Base-by-base conservation (phyloP, 2,113 vertebrate genomes). In the Erpornis zantholeuca region DNA sequence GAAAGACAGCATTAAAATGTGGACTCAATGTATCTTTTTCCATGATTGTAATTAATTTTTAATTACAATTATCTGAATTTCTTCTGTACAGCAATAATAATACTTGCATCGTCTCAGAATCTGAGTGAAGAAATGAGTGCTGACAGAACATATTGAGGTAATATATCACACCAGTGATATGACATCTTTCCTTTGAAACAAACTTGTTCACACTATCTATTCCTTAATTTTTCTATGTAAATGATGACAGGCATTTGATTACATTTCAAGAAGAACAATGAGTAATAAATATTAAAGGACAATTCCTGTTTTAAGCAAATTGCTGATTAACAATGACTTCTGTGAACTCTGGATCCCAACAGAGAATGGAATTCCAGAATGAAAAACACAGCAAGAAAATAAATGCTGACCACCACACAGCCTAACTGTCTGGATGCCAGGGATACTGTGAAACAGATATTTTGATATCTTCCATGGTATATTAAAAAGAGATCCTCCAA, bases 341-440 rank as follows among this genome's bases (percentile, higher is more conserved):
- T 57, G 28, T 66, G 60, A 38, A 44, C 44, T n/a, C 28, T 87
- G 33, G 42, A 75, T 88, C 42, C 29, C 61, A 81, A 63, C 45
- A 79, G 45, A 79, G 65, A 82, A 45, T 36, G 81, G 86, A 90
- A 90, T 82, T 82, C 90, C 63, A 71, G 81, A 88, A 80, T 49
- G 31, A 82, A 79, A 91, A 85, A 70, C 92, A 53, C 35, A 87
- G 73, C n/a, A 76, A 88, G 49, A 82, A 91, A 92, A 82, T 91
- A 86, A 88, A 72, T 69, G 57, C 85, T 86, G 87, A 53, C 36
- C 23, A 44, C 38, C 45, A 77, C 42, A 68, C 52, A 87, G 64
- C 70, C 75, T 13, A 36, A 57, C 19, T 42, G n/a, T 72, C 47
- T 47, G 28, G 35, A 84, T 94, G 63, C 80, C 91, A 91, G 40